phyloP scores from a whole-genome alignment of 2,113 vertebrate species.

The Sigmodon hispidus region DNA sequence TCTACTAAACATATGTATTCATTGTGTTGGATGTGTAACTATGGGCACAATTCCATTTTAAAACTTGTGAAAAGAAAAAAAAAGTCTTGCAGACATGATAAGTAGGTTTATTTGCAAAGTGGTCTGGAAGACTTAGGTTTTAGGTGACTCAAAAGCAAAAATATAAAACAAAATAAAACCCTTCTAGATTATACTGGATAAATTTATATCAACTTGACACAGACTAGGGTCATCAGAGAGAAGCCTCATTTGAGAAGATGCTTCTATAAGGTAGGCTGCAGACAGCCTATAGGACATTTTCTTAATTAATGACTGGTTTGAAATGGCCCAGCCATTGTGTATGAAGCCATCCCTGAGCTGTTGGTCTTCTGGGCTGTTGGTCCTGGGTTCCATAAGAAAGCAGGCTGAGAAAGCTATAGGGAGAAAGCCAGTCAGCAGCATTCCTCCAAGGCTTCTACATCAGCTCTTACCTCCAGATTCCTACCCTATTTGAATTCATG shows the following conservation, averaged over 20 bases:
- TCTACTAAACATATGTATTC: neutral
- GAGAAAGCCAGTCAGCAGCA: neutral
- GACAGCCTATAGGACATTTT: neutral
- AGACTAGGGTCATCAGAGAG: neutral
- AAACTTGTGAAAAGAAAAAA: constrained; percentile 48
- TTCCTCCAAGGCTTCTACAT: neutral
- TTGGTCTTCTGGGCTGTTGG: neutral
- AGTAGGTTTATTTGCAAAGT: neutral
- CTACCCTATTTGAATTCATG: neutral
- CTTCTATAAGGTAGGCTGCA: neutral
- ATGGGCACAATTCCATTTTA: neutral
- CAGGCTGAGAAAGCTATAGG: neutral
- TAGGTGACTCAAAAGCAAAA: neutral
- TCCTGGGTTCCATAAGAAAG: neutral
- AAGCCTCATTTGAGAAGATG: neutral
- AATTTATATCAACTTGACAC: neutral
- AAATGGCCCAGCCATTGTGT: neutral
- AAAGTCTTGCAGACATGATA: constrained; percentile 9
- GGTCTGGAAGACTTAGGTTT: neutral
- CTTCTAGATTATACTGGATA: neutral
- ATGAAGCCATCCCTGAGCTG: neutral
- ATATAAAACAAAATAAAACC: neutral
- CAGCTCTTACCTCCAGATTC: neutral
- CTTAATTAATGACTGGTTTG: neutral
- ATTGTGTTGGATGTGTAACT: neutral